Percentiles rank a stretch among this genome's conserved stretches.
Conservation (phyloP, 2,888 invertebrate species). For the Lymantria monacha region DNA sequence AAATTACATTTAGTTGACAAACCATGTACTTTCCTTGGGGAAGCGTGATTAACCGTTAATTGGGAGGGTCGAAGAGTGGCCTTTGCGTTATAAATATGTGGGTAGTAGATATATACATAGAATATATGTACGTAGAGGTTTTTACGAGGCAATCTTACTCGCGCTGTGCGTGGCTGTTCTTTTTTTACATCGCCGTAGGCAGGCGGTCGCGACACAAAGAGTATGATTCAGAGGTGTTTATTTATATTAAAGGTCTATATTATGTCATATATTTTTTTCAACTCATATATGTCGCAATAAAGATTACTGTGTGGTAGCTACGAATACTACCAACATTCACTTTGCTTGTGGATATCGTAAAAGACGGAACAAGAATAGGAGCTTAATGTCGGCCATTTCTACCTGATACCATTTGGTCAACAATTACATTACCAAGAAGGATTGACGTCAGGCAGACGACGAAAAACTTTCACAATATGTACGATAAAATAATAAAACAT, state of each 20-base stretch:
- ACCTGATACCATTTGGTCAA: too few relatives aligned
- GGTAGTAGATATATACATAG: constrained; percentile 10
- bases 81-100: constrained; percentile 24
- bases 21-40: constrained; percentile 33
- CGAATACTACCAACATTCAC: too few relatives aligned
- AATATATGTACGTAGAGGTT: constrained; percentile 46
- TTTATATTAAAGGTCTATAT: neutral
- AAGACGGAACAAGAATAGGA: too few relatives aligned
- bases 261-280: too few relatives aligned
- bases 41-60: constrained; percentile 51
- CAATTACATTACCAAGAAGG: too few relatives aligned
- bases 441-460: too few relatives aligned
- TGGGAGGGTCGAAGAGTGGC: constrained; percentile 41
- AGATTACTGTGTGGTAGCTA: too few relatives aligned
- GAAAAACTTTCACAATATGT: too few relatives aligned
- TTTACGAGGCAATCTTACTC: constrained; percentile 73
- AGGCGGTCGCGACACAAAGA: constrained; percentile 47
- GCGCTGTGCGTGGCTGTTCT: constrained; percentile 64
- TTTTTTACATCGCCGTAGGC: constrained; percentile 64
- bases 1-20: constrained; percentile 35
- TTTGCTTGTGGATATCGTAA: too few relatives aligned
- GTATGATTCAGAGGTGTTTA: constrained; percentile 28
- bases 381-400: too few relatives aligned
- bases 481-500: too few relatives aligned
- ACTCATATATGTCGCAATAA: too few relatives aligned